Base-by-base conservation (phyloP, 2,888 invertebrate species). In the Furcula furcula region DNA sequence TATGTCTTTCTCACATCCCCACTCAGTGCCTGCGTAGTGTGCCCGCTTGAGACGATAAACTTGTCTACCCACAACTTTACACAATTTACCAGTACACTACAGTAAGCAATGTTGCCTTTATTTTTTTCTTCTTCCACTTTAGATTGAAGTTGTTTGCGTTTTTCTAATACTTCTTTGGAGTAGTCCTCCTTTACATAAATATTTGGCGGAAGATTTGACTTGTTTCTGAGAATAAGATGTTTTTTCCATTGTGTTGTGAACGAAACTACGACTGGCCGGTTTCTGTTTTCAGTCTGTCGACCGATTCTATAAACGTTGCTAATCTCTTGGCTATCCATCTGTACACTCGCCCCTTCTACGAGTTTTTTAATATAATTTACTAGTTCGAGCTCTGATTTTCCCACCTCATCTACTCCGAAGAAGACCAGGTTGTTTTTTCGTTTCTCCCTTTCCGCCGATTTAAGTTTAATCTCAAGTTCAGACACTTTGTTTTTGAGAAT, bases 261-360 rank as follows among this genome's bases (percentile, higher is more conserved):
- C 4, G 37, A 26, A 2, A 38, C 16, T 19, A 32, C 20, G 0
- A 38, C 27, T 3, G 42, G 42, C 6, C 35, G 31, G 18, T 30
- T 37, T 33, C 30, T 34, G 3, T 28, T 29, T 3, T 13, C 16
- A 2, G n/a, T n/a, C n/a, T 34, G 5, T 12, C n/a, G 3, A 5
- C 41, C 41, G 9, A 41, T 41, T 29, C 34, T 41, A 6, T 37
- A 10, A 5, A 41, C 13, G 13, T 37, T 19, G 7, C 18, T 43
- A n/a, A 36, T 43, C 31, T 43, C 43, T 5, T 43, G 33, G n/a
- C 38, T 36, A 15, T 38, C 31, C 6, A 43, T 1, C 13, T 36
- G 29, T n/a, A 16, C 27, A 28, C 36, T 38, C 9, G 31, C 6
- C n/a, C 40, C 35, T 15, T 9, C 10, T 26, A 40, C 19, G 2